Evolutionary conservation across 2,797 vertebrate species (phyloP), one percentile per base, ranked within the genome.

Genomic region (Sebastiscus tertius): DNA sequence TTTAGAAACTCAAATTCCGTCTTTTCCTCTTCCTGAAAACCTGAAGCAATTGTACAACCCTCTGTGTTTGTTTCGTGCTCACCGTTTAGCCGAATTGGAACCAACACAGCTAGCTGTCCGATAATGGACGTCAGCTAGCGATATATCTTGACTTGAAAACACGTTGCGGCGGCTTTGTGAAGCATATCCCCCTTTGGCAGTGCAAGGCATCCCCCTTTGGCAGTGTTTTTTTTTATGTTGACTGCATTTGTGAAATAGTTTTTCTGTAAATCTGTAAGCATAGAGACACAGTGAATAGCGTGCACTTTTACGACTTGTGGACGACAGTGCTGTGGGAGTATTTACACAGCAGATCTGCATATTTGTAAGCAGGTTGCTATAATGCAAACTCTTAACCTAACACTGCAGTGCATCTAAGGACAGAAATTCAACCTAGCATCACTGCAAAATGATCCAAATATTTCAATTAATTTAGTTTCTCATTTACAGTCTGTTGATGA

Each of bases 151-250:
- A 81, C 78, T 75, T 42, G 39, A 66, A 89, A 90, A 93, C 91
- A 93, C 91, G 91, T 84, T 92, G 90, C 74, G 83, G 83, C 16
- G 42, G 92, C 91, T 92, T 93, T 90, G 90, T 86, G 75, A 83
- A 77, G 67, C 16, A 46, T 71, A 52, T 87, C 72, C 61, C 42
- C 59, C 46, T 85, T 42, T 34, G 29, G 36, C 29, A 10, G 36
- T 78, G 42, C 42, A 29, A 82, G 60, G 26, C 72, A 52, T 87
- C 72, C 61, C 42, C 59, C 46, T 87, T 42, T 34, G 29, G 36
- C 29, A 10, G 36, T 78, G 72, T 66, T 80, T 59, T 75, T 26
- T 63, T 9, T 39, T 39, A 67, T 61, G 10, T 31, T 63, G 54
- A 55, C 63, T 64, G 12, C 13, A 33, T 74, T 68, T 26, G 42